phyloP scores from a whole-genome alignment of 2,797 vertebrate species.

The Crax fasciolata region DNA sequence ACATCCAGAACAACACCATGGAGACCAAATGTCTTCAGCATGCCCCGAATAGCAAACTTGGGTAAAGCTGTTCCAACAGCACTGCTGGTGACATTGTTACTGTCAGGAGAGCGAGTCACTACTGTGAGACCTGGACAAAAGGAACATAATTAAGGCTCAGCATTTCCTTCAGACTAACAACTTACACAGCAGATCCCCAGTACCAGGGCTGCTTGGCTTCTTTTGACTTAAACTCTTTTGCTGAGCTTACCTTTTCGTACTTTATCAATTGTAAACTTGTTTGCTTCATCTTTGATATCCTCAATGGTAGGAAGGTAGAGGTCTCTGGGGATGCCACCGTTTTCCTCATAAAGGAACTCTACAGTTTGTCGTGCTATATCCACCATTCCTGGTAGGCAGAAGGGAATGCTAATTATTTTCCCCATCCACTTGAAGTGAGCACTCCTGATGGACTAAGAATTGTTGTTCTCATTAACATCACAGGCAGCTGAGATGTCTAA shows the following conservation, averaged over 20 bases:
- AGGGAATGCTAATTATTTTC: neutral
- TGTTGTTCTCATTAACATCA: neutral
- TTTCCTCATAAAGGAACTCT: constrained; percentile 98
- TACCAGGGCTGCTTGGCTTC: neutral
- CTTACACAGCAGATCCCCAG: neutral
- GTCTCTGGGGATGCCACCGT: constrained; percentile 97
- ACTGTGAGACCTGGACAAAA: constrained; percentile 91
- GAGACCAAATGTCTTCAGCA: constrained; percentile 97
- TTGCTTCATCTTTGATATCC: constrained; percentile 98
- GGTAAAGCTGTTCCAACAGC: constrained; percentile 94
- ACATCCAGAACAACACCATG: constrained; percentile 97
- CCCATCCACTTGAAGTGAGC: neutral
- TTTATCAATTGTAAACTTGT: constrained; percentile 99
- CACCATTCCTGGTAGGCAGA: constrained; percentile 91
- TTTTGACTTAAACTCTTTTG: neutral
- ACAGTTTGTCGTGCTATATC: constrained; percentile 98
- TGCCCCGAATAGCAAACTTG: constrained; percentile 96
- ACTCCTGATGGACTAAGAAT: neutral
- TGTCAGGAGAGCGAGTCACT: constrained; percentile 95
- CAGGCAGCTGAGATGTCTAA: neutral
- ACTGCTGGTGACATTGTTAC: constrained; percentile 93
- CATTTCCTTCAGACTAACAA: neutral
- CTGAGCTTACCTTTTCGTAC: constrained; percentile 94
- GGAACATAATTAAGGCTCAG: neutral
- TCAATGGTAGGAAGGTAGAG: constrained; percentile 99